These are phyloP conservation scores for Ctenopoma kingsleyae DNA, from an alignment of 2,797 vertebrate species.

Conservation along the genomic window DNA sequence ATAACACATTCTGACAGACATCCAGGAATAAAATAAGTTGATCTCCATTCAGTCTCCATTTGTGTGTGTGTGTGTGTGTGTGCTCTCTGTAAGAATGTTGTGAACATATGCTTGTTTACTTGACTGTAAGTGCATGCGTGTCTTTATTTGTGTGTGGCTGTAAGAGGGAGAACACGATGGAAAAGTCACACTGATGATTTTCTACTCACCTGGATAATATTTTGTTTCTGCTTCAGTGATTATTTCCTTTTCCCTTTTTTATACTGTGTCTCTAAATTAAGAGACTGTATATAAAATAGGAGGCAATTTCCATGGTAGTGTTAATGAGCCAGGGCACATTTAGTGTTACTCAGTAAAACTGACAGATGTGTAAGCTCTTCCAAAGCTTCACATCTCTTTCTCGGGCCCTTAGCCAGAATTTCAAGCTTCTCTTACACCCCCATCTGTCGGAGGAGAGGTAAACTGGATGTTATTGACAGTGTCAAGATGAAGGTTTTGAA, in stretches of 20 bases:
- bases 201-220: not conserved
- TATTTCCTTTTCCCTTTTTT: not conserved
- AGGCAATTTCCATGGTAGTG: constrained; percentile 53
- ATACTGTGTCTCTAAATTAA: constrained; percentile 44
- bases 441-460: constrained; percentile 41
- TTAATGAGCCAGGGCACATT: constrained; percentile 70
- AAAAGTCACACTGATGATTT: not conserved
- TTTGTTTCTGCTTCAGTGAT: not conserved
- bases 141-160: constrained; percentile 9
- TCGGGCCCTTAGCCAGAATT: constrained; percentile 37
- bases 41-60: constrained; percentile 33
- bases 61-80: not conserved
- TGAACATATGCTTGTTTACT: constrained; percentile 24
- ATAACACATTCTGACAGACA: constrained; percentile 88
- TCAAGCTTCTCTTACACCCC: constrained; percentile 20
- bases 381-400: constrained; percentile 43
- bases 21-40: constrained; percentile 69
- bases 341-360: constrained; percentile 57
- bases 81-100: not conserved
- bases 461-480: constrained; percentile 30
- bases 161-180: constrained; percentile 1
- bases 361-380: constrained; percentile 61
- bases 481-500: constrained; percentile 30
- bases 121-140: not conserved
- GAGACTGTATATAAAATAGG: constrained; percentile 56